Conservation (phyloP, 2,113 vertebrate genomes). For the Hemichromis elongatus region DNA sequence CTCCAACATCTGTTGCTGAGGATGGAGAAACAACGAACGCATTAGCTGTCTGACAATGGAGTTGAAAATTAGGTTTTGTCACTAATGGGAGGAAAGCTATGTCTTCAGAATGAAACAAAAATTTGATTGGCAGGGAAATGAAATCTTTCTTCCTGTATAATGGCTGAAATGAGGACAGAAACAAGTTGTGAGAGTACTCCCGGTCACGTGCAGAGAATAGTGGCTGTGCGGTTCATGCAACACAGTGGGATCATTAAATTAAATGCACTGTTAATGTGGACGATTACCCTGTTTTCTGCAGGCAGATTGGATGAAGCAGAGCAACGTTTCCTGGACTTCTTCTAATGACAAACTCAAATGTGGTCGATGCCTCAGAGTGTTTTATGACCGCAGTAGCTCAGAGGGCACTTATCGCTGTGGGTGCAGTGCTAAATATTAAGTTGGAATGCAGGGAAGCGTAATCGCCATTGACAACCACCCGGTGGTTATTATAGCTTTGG, state of each 20-base stretch:
- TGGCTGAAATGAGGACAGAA: constrained; percentile 7
- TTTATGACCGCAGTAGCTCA: constrained; percentile 1
- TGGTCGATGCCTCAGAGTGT: neutral
- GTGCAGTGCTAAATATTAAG: neutral
- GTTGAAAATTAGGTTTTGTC: constrained; percentile 30
- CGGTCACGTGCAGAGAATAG: neutral
- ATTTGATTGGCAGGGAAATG: constrained; percentile 13
- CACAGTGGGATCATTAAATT: neutral
- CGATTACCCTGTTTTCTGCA: neutral
- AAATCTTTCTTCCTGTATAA: constrained; percentile 3
- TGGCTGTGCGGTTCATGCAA: neutral
- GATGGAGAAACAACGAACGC: constrained; percentile 25
- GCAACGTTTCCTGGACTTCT: neutral
- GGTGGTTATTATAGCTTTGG: neutral
- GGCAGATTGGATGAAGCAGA: neutral
- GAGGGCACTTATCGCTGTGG: neutral
- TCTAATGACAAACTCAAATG: neutral
- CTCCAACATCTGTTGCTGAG: constrained; percentile 15
- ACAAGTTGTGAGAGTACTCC: neutral
- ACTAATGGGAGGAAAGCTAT: constrained; percentile 31
- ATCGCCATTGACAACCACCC: neutral
- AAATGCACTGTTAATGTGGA: neutral
- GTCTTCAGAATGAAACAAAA: constrained; percentile 23
- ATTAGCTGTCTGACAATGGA: constrained; percentile 37
- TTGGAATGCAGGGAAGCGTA: neutral